A percentile compares a stretch with the other conserved stretches of the same genome.
Evolutionary conservation across 2,113 vertebrate species (phyloP).

Genomic region (Psettodes erumei): DNA sequence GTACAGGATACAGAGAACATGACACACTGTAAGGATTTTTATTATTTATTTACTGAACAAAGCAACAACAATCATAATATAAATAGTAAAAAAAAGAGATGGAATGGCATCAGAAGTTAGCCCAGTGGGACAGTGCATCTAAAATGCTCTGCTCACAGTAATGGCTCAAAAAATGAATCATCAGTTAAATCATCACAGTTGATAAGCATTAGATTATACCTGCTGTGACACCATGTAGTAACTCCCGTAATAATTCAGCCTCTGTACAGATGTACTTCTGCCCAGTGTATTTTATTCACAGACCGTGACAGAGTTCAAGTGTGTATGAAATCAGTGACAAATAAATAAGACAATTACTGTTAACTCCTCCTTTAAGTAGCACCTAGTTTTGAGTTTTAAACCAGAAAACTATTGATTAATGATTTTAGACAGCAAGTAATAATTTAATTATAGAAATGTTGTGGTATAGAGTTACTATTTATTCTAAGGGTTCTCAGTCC

Average conservation of each 20-base stretch:
- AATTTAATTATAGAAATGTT: neutral
- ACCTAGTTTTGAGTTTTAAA: no score
- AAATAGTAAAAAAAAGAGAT: neutral
- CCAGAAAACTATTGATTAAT: no score
- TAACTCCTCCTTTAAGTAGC: no score
- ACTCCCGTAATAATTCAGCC: neutral
- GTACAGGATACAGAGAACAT: neutral
- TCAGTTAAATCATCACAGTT: neutral
- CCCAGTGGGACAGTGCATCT: no score
- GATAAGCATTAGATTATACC: neutral
- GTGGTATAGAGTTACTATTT: neutral
- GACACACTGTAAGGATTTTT: neutral
- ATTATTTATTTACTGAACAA: slow-evolving; percentile 53
- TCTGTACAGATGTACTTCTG: neutral
- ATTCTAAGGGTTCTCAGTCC: neutral
- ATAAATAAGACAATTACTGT: no score
- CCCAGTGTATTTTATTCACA: neutral
- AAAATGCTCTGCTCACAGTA: neutral
- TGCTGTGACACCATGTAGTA: neutral
- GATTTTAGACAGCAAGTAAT: no score
- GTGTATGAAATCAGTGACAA: no score
- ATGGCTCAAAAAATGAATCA: neutral
- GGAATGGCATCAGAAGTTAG: neutral
- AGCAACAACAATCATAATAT: neutral
- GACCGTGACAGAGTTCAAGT: neutral